A percentile compares a stretch with the other conserved stretches of the same genome.
Conservation (phyloP, 2,113 vertebrate species). For the Ictalurus furcatus region DNA sequence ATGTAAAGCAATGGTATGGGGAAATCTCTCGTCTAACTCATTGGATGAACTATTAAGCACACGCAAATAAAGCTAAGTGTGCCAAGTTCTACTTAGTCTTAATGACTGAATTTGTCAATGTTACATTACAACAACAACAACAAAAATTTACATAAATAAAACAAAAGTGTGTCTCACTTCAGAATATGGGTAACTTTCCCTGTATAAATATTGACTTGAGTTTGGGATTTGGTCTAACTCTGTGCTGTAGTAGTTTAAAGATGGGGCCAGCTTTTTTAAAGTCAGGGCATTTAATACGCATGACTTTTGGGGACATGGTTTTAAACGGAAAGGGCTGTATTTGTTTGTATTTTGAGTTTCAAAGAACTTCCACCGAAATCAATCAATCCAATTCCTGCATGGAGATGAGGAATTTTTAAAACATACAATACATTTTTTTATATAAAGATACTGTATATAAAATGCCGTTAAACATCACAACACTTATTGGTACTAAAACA, state of each 20-base stretch:
- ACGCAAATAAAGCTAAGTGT: background rate
- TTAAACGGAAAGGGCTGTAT: background rate
- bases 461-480: background rate
- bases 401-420: background rate
- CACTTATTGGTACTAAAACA: background rate
- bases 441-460: background rate
- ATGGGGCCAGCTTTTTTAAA: background rate
- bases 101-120: background rate
- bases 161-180: too few species aligned
- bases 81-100: background rate
- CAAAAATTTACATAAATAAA: too few species aligned
- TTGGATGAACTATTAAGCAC: background rate
- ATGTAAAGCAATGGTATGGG: background rate
- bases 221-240: background rate
- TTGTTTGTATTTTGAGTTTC: background rate
- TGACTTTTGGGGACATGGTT: background rate
- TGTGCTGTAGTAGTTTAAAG: background rate
- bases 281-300: background rate
- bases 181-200: background rate
- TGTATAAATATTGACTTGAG: background rate
- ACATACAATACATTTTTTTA: background rate
- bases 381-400: background rate
- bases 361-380: background rate
- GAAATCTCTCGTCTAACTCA: background rate
- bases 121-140: background rate